Percentiles rank a stretch among this genome's conserved stretches.
Evolutionary conservation across 2,113 vertebrate species (phyloP).

Genomic region (Nothobranchius furzeri): DNA sequence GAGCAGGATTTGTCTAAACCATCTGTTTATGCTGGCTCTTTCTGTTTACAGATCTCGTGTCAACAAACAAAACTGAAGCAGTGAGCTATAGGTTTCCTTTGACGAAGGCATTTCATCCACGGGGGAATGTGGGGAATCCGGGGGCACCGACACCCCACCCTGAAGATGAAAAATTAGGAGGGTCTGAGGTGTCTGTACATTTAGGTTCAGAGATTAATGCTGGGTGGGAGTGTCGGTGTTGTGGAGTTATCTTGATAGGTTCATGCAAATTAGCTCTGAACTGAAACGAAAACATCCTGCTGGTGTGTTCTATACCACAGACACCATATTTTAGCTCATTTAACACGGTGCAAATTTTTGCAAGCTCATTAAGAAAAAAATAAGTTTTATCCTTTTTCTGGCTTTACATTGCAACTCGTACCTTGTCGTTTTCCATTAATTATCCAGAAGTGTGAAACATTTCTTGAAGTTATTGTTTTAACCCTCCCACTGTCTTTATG

Average conservation of each 20-base stretch:
- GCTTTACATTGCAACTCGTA: no score
- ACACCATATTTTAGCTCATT: no score
- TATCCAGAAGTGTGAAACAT: no score
- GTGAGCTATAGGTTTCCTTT: slow-evolving; percentile 43
- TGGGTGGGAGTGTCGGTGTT: slow-evolving; percentile 17
- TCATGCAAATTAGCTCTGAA: background rate
- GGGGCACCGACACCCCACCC: slow-evolving; percentile 50
- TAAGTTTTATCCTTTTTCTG: no score
- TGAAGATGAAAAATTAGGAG: slow-evolving; percentile 66
- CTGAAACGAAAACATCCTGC: slow-evolving; percentile 5
- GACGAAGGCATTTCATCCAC: slow-evolving; percentile 49
- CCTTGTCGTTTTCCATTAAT: no score
- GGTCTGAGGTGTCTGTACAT: slow-evolving; percentile 13
- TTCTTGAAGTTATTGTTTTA: no score
- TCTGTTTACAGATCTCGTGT: slow-evolving; percentile 33
- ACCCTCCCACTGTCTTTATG: no score
- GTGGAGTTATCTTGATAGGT: slow-evolving; percentile 6
- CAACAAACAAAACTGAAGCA: slow-evolving; percentile 49
- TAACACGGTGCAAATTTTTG: background rate
- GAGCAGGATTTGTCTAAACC: background rate
- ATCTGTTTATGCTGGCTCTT: slow-evolving; percentile 34
- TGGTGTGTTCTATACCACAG: background rate
- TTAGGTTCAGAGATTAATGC: slow-evolving; percentile 8
- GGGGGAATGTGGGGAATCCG: slow-evolving; percentile 59
- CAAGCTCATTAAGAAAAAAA: no score